Conservation (phyloP, 2,888 invertebrate species). For the Biston stratarius region DNA sequence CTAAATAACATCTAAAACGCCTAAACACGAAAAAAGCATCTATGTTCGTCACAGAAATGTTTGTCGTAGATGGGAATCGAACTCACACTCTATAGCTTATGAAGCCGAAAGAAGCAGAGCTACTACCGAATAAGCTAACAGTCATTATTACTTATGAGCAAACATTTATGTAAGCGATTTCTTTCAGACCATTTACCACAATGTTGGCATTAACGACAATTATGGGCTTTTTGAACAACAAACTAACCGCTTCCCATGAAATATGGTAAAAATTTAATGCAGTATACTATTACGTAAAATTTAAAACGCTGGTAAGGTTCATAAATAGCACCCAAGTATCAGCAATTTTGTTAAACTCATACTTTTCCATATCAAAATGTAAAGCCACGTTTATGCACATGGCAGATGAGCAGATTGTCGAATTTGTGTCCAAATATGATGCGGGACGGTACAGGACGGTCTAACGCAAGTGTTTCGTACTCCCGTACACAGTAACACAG, state of each 20-base stretch:
- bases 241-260: conserved; percentile 18
- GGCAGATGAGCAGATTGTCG: neutral
- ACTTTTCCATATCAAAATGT: neutral
- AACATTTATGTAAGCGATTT: neutral
- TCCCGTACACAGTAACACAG: too few species aligned
- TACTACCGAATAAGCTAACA: too few species aligned
- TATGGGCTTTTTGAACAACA: conserved; percentile 22
- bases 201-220: conserved; percentile 22
- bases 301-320: neutral
- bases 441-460: too few species aligned
- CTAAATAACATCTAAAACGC: too few species aligned
- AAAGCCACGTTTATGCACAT: neutral
- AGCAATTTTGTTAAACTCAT: neutral
- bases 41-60: too few species aligned
- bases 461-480: too few species aligned
- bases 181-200: conserved; percentile 19
- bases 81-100: too few species aligned
- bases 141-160: neutral
- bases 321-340: neutral
- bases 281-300: neutral
- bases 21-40: too few species aligned
- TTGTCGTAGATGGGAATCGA: too few species aligned
- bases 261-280: neutral
- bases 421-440: neutral
- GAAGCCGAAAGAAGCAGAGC: too few species aligned